Base-by-base conservation (phyloP, 2,113 vertebrate species). In the Lycaon pictus region DNA sequence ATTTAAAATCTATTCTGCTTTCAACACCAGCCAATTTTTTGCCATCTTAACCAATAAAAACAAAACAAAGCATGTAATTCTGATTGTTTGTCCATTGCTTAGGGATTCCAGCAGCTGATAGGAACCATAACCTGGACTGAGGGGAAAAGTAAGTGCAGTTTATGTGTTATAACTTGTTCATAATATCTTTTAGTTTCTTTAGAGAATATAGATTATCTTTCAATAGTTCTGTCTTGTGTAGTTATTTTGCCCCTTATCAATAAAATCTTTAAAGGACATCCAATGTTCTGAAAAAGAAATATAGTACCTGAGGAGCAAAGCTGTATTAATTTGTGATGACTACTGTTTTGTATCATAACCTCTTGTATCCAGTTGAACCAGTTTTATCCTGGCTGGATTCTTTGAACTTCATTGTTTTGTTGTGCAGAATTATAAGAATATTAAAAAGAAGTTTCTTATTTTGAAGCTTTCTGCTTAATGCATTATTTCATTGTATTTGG, bases 201-300 rank as follows among this genome's bases (percentile, higher is more conserved):
- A 51, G 67, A 92, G 69, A 69, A 48, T 95, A 84, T 62, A 90
- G 96, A 96, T 84, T 90, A 67, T 74, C 90, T 95, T 82, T 95
- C 67, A 89, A 19, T 43, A 88, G 79, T 62, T 32, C 83, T 3
- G 51, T 69, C 71, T 87, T 82, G 25, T n/a, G n/a, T 13, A n/a
- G 13, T 23, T 97, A 11, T 93, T 97, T 92, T 94, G 13, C 60
- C 43, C 62, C 23, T 79, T 92, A 69, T 84, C 62, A 67, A 58
- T 95, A 92, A 89, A 65, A 88, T 62, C 84, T 96, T 91, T 35
- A 89, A 95, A 90, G 43, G 91, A 15, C 35, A 77, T 53, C 43
- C 58, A 27, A 3, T 55, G 35, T 72, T 92, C 56, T 77, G 65
- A 93, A 80, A 95, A 92, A 91, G 43, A 51, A 51, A 62, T n/a